These are phyloP conservation scores for Coregonus clupeaformis DNA, from an alignment of 2,113 vertebrate species.

Conservation along the genomic window DNA sequence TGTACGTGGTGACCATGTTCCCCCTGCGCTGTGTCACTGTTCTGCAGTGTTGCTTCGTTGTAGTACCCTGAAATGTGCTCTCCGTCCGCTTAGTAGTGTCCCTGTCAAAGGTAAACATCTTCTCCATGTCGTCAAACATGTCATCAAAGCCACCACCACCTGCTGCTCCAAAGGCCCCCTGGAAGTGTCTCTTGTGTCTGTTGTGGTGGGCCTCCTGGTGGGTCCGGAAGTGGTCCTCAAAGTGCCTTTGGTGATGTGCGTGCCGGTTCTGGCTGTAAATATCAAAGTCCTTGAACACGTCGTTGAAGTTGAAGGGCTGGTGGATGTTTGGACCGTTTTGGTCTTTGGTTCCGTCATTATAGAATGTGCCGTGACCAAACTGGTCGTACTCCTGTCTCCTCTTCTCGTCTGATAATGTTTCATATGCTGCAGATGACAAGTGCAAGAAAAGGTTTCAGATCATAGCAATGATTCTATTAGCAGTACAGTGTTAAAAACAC, in stretches of 20 bases:
- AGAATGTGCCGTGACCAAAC: constrained; percentile 72
- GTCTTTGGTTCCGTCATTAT: constrained; percentile 64
- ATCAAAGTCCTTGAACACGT: constrained; percentile 93
- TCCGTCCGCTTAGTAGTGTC: constrained; percentile 78
- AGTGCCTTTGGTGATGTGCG: constrained; percentile 82
- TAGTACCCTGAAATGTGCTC: constrained; percentile 79
- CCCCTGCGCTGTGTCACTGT: constrained; percentile 94
- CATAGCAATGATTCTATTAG: neutral
- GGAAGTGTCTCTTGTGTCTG: constrained; percentile 85
- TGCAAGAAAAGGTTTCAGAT: neutral
- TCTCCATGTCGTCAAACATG: constrained; percentile 92
- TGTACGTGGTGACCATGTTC: constrained; percentile 97
- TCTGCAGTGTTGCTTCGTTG: constrained; percentile 89
- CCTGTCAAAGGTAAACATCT: constrained; percentile 91
- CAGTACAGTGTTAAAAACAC: neutral
- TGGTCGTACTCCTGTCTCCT: constrained; percentile 86
- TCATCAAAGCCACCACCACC: constrained; percentile 87
- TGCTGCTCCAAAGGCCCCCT: constrained; percentile 81
- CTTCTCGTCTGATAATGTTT: constrained; percentile 88
- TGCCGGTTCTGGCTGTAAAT: constrained; percentile 84
- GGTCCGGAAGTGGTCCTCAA: constrained; percentile 85
- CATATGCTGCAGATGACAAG: constrained; percentile 81
- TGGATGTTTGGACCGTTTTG: constrained; percentile 70
- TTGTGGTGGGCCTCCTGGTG: constrained; percentile 80
- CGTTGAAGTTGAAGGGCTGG: constrained; percentile 87